Percentiles rank a stretch among this genome's conserved stretches.
Evolutionary conservation across 2,113 vertebrate genomes (phyloP).

Genomic region (Acinonyx jubatus): DNA sequence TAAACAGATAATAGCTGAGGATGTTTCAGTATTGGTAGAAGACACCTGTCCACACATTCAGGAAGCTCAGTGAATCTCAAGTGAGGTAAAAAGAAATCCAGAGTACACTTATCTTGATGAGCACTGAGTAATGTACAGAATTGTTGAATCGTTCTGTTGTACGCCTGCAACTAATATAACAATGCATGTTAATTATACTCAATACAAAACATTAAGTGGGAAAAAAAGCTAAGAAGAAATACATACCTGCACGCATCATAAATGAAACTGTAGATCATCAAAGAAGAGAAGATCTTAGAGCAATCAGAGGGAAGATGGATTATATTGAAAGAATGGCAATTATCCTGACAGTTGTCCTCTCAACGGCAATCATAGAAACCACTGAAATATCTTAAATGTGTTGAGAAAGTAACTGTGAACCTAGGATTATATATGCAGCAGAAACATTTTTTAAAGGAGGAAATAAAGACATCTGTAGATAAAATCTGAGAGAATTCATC

Average conservation of each 20-base stretch:
- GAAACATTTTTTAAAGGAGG: conserved; percentile 7
- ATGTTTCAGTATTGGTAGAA: background rate
- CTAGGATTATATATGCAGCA: background rate
- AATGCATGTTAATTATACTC: background rate
- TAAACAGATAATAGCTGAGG: background rate
- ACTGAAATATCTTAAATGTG: background rate
- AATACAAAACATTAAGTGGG: background rate
- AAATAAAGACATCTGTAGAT: conserved; percentile 18
- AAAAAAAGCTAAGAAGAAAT: background rate
- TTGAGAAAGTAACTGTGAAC: background rate
- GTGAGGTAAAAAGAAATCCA: background rate
- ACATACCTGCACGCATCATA: background rate
- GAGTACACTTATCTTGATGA: background rate
- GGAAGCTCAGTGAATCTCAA: background rate
- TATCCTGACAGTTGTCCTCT: background rate
- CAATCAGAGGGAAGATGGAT: background rate
- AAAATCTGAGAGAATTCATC: background rate
- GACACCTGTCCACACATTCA: background rate
- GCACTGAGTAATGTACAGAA: background rate
- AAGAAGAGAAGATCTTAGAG: background rate
- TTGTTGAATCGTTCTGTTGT: background rate
- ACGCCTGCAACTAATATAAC: background rate
- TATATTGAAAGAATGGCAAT: background rate
- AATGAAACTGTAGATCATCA: background rate
- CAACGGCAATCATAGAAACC: conserved; percentile 8